Evolutionary conservation across 2,797 vertebrate species (phyloP), one percentile per base, ranked within the genome.

Genomic region (Phalanger gymnotis): DNA sequence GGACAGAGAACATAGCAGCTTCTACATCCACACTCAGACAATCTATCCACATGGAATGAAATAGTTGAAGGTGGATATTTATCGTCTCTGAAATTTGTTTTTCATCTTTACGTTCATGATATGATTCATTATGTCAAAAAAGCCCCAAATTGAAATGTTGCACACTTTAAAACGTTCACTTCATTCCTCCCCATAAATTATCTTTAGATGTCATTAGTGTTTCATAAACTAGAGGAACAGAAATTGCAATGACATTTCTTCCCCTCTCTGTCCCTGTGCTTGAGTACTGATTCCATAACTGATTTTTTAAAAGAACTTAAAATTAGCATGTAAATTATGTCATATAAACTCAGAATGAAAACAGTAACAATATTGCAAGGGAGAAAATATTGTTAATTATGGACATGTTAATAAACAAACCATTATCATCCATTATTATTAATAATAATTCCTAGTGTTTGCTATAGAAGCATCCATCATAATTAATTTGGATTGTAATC

Each of bases 241-340:
- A 91, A 95, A 87, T 93, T 90, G 16, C n/a, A n/a, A 12, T 87
- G 40, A 47, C 40, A 27, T 51, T 87, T 51, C 40, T 87, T 27
- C 2, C 34, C 66, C 87, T 40, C 53, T 97, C 96, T 97, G 94
- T 98, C 97, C 66, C 73, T 96, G 66, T 47, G 94, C 95, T 97
- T 56, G 47, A 98, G 96, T 28, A 98, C 54, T 95, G 94, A 90
- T 95, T 96, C 96, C 95, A 97, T 97, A 98, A 98, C 92, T 98
- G 96, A 96, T 94, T 96, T 28, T 95, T 96, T 10, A 51, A 51
- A 96, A 96, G 96, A 56, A 56, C 55, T 96, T 92, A 97, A 98
- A 98, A 98, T 98, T 98, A 98, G 58, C 96, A 98, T 98, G 93
- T 97, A 98, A 98, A 98, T 98, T 97, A 96, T 56, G 4, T 92